Conservation (phyloP, 2,888 invertebrate genomes). For the Protula sp. region DNA sequence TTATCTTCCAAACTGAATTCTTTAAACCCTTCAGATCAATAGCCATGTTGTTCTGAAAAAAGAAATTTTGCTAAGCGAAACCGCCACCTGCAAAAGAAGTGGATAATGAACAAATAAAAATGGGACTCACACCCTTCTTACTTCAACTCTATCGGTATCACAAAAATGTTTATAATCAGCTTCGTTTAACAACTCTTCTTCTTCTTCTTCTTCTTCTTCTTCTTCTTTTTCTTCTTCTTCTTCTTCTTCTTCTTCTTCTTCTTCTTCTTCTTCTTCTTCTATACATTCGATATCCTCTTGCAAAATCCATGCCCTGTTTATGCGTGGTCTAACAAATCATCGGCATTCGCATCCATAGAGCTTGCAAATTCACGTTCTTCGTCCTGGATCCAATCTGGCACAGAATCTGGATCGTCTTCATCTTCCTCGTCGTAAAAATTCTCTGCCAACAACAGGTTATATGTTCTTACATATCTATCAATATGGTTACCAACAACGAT, state of each 20-base stretch:
- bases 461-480: no score
- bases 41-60: no score
- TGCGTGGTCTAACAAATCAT: constrained; percentile 76
- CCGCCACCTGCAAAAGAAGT: no score
- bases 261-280: constrained; percentile 68
- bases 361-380: constrained; percentile 85
- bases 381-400: constrained; percentile 92
- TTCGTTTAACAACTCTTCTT: constrained; percentile 88
- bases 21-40: no score
- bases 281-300: constrained; percentile 95
- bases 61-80: no score
- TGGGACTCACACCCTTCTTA: neutral
- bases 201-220: constrained; percentile 37
- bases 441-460: no score
- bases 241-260: constrained; percentile 3
- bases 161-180: constrained; percentile 76
- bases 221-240: constrained; percentile 5
- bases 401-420: constrained; percentile 55
- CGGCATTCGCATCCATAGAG: constrained; percentile 73
- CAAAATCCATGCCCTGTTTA: constrained; percentile 85
- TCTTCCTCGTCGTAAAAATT: constrained; percentile 9
- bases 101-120: no score
- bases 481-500: no score
- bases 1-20: no score
- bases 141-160: neutral